phyloP scores from a whole-genome alignment of 2,113 vertebrate genomes.

The Vulpes vulpes region DNA sequence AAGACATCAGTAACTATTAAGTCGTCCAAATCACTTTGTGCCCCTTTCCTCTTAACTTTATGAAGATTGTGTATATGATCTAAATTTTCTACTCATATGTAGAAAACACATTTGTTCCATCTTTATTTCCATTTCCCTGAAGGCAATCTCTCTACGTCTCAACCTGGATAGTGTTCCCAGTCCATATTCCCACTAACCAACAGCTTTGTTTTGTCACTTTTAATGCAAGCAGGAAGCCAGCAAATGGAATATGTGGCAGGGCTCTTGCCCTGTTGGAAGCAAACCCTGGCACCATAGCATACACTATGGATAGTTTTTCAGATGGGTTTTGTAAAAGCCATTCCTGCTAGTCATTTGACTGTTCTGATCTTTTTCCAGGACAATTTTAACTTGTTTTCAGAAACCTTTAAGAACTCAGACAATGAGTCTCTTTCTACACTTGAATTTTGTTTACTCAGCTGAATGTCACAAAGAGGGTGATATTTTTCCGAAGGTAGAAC shows the following conservation, averaged over 20 bases:
- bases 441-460: slow-evolving; percentile 35
- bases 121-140: not conserved
- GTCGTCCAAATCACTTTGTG: not conserved
- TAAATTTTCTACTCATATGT: not conserved
- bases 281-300: not conserved
- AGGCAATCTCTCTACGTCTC: not conserved
- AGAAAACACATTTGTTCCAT: not conserved
- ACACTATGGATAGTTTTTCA: not conserved
- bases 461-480: slow-evolving; percentile 32
- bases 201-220: not conserved
- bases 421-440: not conserved
- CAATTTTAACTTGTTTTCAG: slow-evolving; percentile 55
- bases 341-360: slow-evolving; percentile 24
- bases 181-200: not conserved
- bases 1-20: not conserved
- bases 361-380: slow-evolving; percentile 65
- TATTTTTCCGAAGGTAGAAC: slow-evolving; percentile 17
- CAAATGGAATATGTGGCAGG: not conserved
- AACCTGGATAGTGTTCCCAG: not conserved
- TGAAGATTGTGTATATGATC: not conserved
- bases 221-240: not conserved
- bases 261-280: slow-evolving; percentile 5
- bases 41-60: not conserved
- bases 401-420: slow-evolving; percentile 48
- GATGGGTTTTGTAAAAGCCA: slow-evolving; percentile 28